A percentile compares a stretch with the other conserved stretches of the same genome.
Evolutionary conservation across 2,113 vertebrate genomes (phyloP).

Genomic region (Crocuta crocuta): DNA sequence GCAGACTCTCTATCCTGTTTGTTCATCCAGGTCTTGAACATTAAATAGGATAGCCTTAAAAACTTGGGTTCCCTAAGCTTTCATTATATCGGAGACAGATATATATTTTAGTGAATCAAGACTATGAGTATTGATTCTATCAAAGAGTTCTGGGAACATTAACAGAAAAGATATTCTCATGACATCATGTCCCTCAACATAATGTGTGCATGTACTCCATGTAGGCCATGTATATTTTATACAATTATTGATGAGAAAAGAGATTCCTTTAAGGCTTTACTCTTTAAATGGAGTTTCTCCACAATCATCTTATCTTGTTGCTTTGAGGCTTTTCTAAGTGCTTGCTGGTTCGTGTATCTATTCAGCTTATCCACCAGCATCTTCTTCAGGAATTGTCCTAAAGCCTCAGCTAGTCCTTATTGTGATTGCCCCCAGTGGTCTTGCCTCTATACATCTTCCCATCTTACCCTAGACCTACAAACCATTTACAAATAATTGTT

Average conservation of each 20-base stretch:
- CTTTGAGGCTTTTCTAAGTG: conserved; percentile 44
- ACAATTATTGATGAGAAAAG: conserved; percentile 71
- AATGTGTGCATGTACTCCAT: conserved; percentile 38
- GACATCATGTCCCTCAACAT: conserved; percentile 53
- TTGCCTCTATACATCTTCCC: neutral
- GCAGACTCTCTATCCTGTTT: conserved; percentile 63
- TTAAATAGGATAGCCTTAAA: conserved; percentile 66
- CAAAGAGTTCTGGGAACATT: conserved; percentile 80
- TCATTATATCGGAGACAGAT: conserved; percentile 44
- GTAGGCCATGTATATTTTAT: conserved; percentile 70
- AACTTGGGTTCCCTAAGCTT: conserved; percentile 23
- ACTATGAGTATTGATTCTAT: conserved; percentile 70
- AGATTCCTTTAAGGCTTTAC: conserved; percentile 27
- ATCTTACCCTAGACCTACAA: neutral
- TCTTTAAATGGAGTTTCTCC: conserved; percentile 31
- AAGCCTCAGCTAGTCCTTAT: neutral
- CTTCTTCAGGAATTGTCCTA: neutral
- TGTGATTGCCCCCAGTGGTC: neutral
- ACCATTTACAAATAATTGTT: neutral
- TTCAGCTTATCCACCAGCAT: neutral
- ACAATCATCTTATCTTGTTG: neutral
- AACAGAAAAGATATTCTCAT: conserved; percentile 75
- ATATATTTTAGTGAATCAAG: conserved; percentile 42
- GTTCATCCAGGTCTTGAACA: conserved; percentile 38
- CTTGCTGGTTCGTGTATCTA: neutral